Conservation (phyloP, 2,797 vertebrate species). For the Macropodus opercularis region DNA sequence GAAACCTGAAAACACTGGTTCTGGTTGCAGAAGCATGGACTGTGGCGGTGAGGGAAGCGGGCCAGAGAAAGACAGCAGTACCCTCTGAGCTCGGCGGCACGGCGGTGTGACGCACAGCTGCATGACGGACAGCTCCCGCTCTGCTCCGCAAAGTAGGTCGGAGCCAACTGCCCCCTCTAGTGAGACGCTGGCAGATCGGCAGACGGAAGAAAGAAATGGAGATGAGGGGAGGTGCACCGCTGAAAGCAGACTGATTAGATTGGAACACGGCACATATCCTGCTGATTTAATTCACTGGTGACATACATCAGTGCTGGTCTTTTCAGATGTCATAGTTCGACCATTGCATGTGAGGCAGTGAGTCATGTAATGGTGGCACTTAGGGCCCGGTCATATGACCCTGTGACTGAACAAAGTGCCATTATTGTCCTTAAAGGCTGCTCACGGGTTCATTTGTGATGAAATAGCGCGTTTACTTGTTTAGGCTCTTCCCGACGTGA, state of each 20-base stretch:
- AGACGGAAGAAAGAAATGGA: slow-evolving; percentile 21
- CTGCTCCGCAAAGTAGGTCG: slow-evolving; percentile 69
- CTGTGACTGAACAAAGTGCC: neutral
- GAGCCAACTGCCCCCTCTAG: slow-evolving; percentile 49
- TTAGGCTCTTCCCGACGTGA: no score
- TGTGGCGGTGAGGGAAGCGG: slow-evolving; percentile 18
- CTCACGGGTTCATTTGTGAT: neutral
- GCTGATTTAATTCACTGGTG: neutral
- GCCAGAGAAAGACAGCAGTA: slow-evolving; percentile 39
- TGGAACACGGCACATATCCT: neutral
- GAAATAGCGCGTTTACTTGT: neutral
- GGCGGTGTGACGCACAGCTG: slow-evolving; percentile 60
- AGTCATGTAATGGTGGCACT: slow-evolving; percentile 2
- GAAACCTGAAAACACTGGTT: slow-evolving; percentile 16
- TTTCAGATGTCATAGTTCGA: slow-evolving; percentile 4
- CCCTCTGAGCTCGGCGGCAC: slow-evolving; percentile 32
- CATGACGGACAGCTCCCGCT: slow-evolving; percentile 68
- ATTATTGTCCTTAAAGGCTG: slow-evolving; percentile 11
- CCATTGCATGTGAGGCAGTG: neutral
- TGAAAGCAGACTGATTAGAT: slow-evolving; percentile 7
- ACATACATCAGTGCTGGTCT: neutral
- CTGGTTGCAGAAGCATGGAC: slow-evolving; percentile 12
- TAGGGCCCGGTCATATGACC: slow-evolving; percentile 5
- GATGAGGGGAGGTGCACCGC: neutral
- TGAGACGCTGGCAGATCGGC: slow-evolving; percentile 46